Base-by-base conservation (phyloP, 2,888 invertebrate genomes). In the Synergus itoensis region DNA sequence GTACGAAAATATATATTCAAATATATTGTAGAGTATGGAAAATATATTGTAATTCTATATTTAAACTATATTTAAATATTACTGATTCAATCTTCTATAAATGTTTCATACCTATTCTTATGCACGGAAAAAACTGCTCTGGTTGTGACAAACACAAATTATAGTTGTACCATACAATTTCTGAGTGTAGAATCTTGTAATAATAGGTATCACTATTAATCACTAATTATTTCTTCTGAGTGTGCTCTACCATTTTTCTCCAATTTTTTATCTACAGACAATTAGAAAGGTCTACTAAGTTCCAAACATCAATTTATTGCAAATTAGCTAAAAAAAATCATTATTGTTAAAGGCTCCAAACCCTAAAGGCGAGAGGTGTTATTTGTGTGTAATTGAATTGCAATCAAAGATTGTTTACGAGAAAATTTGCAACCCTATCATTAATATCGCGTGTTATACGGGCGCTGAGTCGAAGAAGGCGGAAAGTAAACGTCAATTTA, bases 381-480 rank as follows among this genome's bases (percentile, higher is more conserved):
- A 53, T 53, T n/a, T 53, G 0, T n/a, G n/a, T 53, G n/a, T 4
- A 53, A 53, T n/a, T 53, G 53, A 53, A 53, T 8, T 53, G n/a
- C 53, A 53, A n/a, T 62, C 62, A 14, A 28, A 28, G 21, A 62
- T 28, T 5, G 62, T 12, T 28, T 62, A 12, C 5, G 28, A 3
- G 11, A 45, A n/a, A 45, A n/a, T 45, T 67, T 43, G 18, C 43
- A 12, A 18, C 2, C 18, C n/a, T n/a, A n/a, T 43, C 18, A 64
- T 67, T 67, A 67, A 43, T 67, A 43, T 67, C 67, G 41, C 67
- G 67, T 67, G 67, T 43, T 67, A 67, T 67, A 43, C 18, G 43
- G 43, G 21, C 43, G 43, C 67, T 43, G 41, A 67, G 18, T 21
- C 60, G 21, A 60, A 41, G 64, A 41, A 45, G 14, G 43, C 43